phyloP scores from a whole-genome alignment of 2,797 vertebrate species.

The Sebastes matsubarae region DNA sequence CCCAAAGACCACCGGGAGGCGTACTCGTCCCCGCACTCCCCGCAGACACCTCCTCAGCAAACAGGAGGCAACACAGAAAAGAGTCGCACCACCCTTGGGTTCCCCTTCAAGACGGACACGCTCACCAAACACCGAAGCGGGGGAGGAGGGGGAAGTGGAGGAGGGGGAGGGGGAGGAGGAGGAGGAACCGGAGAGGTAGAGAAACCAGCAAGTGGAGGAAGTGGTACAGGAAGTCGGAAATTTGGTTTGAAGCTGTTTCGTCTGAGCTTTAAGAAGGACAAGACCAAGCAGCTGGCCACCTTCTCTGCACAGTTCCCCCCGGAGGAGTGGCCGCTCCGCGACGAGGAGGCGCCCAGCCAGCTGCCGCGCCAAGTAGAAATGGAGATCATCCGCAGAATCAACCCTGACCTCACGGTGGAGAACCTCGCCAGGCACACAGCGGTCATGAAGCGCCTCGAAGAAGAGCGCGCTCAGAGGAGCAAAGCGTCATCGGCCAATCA shows the following conservation, averaged over 20 bases:
- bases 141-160: conserved; percentile 71
- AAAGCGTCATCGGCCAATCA: conserved; percentile 95
- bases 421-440: conserved; percentile 97
- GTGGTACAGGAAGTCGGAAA: conserved; percentile 89
- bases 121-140: conserved; percentile 92
- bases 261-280: conserved; percentile 98
- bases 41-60: conserved; percentile 77
- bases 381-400: conserved; percentile 98
- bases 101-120: conserved; percentile 94
- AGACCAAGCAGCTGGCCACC: conserved; percentile 94
- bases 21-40: conserved; percentile 76
- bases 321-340: conserved; percentile 96
- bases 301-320: conserved; percentile 99
- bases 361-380: conserved; percentile 95
- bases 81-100: conserved; percentile 93
- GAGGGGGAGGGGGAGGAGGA: conserved; percentile 70
- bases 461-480: conserved; percentile 94
- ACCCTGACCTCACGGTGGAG: conserved; percentile 97
- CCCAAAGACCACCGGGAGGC: conserved; percentile 92
- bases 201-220: conserved; percentile 87
- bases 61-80: conserved; percentile 86
- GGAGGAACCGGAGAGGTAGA: conserved; percentile 76
- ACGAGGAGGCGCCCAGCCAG: conserved; percentile 92
- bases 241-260: conserved; percentile 97
- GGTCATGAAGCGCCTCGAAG: conserved; percentile 98